Conservation (phyloP, 2,888 invertebrate genomes). For the Brenthis ino region DNA sequence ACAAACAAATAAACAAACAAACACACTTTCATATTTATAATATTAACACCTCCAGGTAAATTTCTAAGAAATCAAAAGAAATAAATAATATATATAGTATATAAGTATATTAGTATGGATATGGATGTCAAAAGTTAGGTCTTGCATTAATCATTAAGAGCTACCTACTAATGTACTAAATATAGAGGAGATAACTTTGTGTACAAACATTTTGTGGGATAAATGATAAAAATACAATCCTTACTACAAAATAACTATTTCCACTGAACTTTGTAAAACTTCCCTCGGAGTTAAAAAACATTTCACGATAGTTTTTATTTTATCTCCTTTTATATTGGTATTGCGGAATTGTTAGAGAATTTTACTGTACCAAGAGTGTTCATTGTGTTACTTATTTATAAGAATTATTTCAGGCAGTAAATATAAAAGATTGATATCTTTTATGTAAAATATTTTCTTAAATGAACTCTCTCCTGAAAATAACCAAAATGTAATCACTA, state of each 20-base stretch:
- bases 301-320: constrained; percentile 34
- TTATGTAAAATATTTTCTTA: too few relatives aligned
- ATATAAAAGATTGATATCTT: background rate
- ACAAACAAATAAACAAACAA: too few relatives aligned
- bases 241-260: constrained; percentile 38
- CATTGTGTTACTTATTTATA: background rate
- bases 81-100: too few relatives aligned
- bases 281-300: constrained; percentile 37
- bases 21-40: too few relatives aligned
- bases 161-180: constrained; percentile 22
- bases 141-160: too few relatives aligned
- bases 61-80: too few relatives aligned
- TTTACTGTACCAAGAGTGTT: background rate
- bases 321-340: constrained; percentile 20
- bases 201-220: constrained; percentile 33
- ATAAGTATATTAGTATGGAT: too few relatives aligned
- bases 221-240: constrained; percentile 36
- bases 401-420: background rate
- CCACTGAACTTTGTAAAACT: constrained; percentile 31
- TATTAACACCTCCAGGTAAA: too few relatives aligned
- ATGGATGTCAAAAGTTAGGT: too few relatives aligned
- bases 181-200: constrained; percentile 30
- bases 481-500: too few relatives aligned
- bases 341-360: background rate
- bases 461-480: too few relatives aligned